These are phyloP conservation scores for Dynastes maya DNA, from an alignment of 2,888 invertebrate genomes.

Conservation along the genomic window DNA sequence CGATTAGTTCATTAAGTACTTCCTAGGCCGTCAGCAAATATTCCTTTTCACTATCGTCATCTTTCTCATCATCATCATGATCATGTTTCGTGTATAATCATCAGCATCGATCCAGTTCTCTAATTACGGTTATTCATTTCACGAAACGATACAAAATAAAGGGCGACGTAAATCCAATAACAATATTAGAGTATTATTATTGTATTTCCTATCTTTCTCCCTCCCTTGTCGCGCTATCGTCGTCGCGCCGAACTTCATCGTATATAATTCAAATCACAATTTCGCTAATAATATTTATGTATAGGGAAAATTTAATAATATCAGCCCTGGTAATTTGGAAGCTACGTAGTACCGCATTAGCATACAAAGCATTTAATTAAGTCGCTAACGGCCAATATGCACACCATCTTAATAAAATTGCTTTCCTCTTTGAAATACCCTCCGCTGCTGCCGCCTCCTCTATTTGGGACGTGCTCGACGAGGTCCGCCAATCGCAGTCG, in stretches of 20 bases:
- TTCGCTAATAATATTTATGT: slow-evolving; percentile 40
- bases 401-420: slow-evolving; percentile 35
- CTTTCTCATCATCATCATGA: not conserved
- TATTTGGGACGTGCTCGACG: not conserved
- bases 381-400: slow-evolving; percentile 45
- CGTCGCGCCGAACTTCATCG: slow-evolving; percentile 3
- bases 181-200: slow-evolving; percentile 29
- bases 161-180: slow-evolving; percentile 33
- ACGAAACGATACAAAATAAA: slow-evolving; percentile 32
- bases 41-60: not conserved
- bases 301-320: slow-evolving; percentile 33
- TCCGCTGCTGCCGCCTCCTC: not conserved
- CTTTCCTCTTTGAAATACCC: slow-evolving; percentile 25
- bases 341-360: slow-evolving; percentile 32
- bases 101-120: slow-evolving; percentile 16
- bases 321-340: slow-evolving; percentile 43
- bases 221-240: not conserved
- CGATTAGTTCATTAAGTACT: slow-evolving; percentile 23
- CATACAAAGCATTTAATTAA: slow-evolving; percentile 48
- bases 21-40: slow-evolving; percentile 9
- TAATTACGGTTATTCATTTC: slow-evolving; percentile 37
- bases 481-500: slow-evolving; percentile 18
- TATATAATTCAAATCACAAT: slow-evolving; percentile 39
- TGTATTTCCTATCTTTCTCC: slow-evolving; percentile 6
- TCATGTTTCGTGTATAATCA: slow-evolving; percentile 13